Conservation (phyloP, 2,113 vertebrate genomes). For the Daubentonia madagascariensis region DNA sequence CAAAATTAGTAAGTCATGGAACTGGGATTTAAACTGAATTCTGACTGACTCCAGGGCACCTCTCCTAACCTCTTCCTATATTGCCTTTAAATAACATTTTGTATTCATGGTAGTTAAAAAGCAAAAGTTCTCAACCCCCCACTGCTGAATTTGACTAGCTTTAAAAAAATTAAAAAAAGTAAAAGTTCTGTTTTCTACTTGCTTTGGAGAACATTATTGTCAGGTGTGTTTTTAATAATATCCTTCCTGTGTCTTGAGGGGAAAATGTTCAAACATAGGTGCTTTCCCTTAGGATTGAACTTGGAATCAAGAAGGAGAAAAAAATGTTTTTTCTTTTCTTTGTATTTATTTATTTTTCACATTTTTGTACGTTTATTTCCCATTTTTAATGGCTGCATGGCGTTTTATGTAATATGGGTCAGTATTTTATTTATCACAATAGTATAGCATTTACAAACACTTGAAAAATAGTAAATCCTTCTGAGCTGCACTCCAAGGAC, state of each 20-base stretch:
- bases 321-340: background rate
- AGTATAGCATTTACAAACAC: background rate
- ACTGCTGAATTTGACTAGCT: too few relatives aligned
- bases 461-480: constrained; percentile 1
- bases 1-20: constrained; percentile 4
- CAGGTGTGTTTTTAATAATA: background rate
- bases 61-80: background rate
- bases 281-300: background rate
- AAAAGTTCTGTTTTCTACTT: background rate
- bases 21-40: background rate
- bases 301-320: constrained; percentile 10
- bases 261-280: background rate
- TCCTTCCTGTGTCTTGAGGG: background rate
- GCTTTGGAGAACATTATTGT: constrained; percentile 20
- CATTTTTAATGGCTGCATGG: background rate
- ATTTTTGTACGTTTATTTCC: background rate
- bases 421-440: background rate
- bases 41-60: background rate
- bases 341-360: too few relatives aligned
- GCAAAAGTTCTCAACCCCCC: background rate
- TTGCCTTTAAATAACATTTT: constrained; percentile 27
- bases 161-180: background rate
- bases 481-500: background rate
- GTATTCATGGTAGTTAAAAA: constrained; percentile 33
- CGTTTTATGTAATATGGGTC: background rate